These are phyloP conservation scores for Callimorpha dominula DNA, from an alignment of 2,888 invertebrate species.

Conservation along the genomic window DNA sequence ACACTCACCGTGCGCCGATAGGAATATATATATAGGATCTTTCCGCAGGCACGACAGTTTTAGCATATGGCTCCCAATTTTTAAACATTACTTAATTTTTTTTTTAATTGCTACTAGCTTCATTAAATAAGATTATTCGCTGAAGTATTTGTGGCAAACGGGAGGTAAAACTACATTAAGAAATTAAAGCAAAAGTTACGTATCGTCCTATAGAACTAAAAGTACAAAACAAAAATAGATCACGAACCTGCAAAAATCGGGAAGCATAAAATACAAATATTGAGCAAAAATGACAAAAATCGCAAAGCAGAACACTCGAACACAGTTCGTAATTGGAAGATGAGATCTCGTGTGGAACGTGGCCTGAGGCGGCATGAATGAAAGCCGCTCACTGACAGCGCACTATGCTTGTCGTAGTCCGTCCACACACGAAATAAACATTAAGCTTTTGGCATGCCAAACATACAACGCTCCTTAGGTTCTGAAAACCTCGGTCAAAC, in stretches of 20 bases:
- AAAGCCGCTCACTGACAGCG: conserved; percentile 82
- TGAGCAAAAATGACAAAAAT: conserved; percentile 80
- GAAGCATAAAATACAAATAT: conserved; percentile 55
- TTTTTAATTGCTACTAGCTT: not conserved
- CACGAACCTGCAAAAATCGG: conserved; percentile 24
- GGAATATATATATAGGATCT: conserved; percentile 53
- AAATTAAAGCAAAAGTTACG: not conserved
- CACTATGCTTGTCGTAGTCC: conserved; percentile 68
- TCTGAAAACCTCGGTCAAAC: conserved; percentile 1
- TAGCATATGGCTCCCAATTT: not conserved
- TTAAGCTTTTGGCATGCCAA: conserved; percentile 35
- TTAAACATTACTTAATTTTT: not conserved
- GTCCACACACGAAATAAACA: conserved; percentile 62
- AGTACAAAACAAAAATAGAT: conserved; percentile 3
- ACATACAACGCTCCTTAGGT: conserved; percentile 58
- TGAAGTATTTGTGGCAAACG: not conserved
- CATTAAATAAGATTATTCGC: not conserved
- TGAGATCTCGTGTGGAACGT: conserved; percentile 84
- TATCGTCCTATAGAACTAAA: not conserved
- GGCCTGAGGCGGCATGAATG: conserved; percentile 85
- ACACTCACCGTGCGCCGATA: conserved; percentile 50
- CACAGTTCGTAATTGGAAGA: conserved; percentile 83
- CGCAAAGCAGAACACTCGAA: conserved; percentile 72
- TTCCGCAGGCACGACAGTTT: conserved; percentile 25
- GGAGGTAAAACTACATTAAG: not conserved